Evolutionary conservation across 2,888 invertebrate species (phyloP).

Genomic region (Molanna angustata): DNA sequence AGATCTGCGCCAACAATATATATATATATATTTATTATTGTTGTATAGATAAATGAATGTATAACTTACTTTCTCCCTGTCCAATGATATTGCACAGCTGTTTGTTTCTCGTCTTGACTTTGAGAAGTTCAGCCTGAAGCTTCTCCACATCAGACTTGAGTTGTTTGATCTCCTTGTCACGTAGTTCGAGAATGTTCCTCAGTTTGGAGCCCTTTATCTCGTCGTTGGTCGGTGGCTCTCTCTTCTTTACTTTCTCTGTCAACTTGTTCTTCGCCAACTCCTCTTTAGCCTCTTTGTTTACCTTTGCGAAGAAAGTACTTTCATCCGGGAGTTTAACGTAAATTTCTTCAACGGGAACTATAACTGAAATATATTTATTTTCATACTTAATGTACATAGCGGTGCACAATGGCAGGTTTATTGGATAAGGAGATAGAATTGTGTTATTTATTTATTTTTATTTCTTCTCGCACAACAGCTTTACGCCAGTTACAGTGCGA

Average conservation of each 20-base stretch:
- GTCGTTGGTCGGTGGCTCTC: slow-evolving; percentile 57
- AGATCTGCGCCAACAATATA: neutral
- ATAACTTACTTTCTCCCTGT: slow-evolving; percentile 67
- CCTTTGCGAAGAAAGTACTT: neutral
- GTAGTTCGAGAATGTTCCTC: slow-evolving; percentile 58
- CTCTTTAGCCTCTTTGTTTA: slow-evolving; percentile 6
- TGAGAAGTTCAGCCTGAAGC: slow-evolving; percentile 61
- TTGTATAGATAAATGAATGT: neutral
- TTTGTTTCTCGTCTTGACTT: slow-evolving; percentile 68
- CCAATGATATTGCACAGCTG: slow-evolving; percentile 68
- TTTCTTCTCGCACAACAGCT: no score
- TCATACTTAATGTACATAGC: no score
- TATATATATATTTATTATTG: no score
- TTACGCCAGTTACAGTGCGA: no score
- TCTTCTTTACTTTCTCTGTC: slow-evolving; percentile 48
- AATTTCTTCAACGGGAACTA: no score
- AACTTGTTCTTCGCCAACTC: slow-evolving; percentile 9
- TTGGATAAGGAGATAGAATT: no score
- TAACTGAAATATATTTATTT: no score
- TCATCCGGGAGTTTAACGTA: neutral
- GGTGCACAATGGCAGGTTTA: no score
- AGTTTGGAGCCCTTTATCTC: slow-evolving; percentile 56
- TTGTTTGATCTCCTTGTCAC: slow-evolving; percentile 56
- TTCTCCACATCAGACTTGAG: slow-evolving; percentile 51
- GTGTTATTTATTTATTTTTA: no score